Evolutionary conservation across 2,113 vertebrate species (phyloP).

Genomic region (Labeo rohita): DNA sequence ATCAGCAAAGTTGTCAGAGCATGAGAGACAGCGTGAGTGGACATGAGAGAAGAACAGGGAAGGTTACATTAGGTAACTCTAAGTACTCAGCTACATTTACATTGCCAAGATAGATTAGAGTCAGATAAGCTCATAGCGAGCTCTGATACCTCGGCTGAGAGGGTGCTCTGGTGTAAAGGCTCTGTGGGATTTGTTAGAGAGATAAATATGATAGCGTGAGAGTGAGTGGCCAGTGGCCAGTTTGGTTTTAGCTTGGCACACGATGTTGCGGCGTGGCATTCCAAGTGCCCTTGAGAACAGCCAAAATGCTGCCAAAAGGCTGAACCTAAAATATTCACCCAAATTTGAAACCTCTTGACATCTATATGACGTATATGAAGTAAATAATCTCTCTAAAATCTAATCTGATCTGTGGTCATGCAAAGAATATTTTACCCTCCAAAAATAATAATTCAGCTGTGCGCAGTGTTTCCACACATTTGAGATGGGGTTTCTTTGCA

Average conservation of each 20-base stretch:
- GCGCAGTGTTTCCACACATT: neutral
- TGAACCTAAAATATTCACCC: neutral
- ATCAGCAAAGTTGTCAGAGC: neutral
- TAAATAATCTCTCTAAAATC: neutral
- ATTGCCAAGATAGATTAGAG: conserved; percentile 17
- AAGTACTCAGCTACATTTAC: neutral
- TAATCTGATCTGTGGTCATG: neutral
- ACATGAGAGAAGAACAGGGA: neutral
- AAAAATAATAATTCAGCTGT: neutral
- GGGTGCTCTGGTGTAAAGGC: conserved; percentile 13
- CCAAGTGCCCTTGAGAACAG: neutral
- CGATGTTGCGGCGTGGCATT: neutral
- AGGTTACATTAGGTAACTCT: neutral
- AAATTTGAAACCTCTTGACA: neutral
- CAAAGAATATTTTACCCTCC: neutral
- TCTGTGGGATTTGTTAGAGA: conserved; percentile 27
- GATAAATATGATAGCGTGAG: conserved; percentile 5
- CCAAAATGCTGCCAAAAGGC: neutral
- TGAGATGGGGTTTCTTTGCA: neutral
- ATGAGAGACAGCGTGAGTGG: neutral
- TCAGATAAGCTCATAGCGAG: neutral
- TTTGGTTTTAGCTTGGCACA: conserved; percentile 12
- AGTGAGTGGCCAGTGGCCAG: neutral
- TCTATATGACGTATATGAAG: neutral
- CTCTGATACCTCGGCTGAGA: neutral